These are phyloP conservation scores for Drosophila ficusphila DNA, from an alignment of 1,140 invertebrate species.

Conservation along the genomic window DNA sequence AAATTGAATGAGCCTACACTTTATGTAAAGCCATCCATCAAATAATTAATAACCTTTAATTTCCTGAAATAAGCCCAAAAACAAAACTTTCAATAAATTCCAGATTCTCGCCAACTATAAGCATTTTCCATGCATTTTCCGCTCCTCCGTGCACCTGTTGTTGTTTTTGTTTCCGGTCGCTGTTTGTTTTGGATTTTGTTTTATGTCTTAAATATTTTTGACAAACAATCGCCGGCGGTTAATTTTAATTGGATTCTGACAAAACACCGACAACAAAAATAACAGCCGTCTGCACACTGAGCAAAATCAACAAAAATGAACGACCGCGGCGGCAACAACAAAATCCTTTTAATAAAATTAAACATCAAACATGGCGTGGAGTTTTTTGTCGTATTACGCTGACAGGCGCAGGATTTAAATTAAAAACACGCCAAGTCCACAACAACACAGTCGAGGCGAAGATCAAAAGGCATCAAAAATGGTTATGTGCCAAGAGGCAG, in stretches of 20 bases:
- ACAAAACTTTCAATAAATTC: background rate
- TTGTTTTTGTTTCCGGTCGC: conserved; percentile 5
- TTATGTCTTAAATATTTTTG: conserved; percentile 69
- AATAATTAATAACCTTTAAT: background rate
- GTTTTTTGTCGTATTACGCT: conserved; percentile 81
- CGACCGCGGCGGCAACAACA: conserved; percentile 30
- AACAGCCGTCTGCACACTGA: conserved; percentile 16
- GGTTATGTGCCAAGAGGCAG: conserved; percentile 41
- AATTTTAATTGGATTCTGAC: conserved; percentile 82
- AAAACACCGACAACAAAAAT: conserved; percentile 42
- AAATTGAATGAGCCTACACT: too few relatives aligned
- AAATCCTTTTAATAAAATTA: conserved; percentile 83
- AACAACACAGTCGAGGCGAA: conserved; percentile 57
- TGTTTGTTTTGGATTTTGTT: conserved; percentile 37
- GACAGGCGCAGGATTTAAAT: conserved; percentile 79
- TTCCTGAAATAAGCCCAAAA: background rate
- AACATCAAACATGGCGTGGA: conserved; percentile 79
- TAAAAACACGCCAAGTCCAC: conserved; percentile 81
- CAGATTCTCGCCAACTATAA: background rate
- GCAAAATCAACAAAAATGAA: conserved; percentile 52
- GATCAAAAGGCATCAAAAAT: conserved; percentile 82
- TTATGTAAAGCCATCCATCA: too few relatives aligned
- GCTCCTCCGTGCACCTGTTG: conserved; percentile 10
- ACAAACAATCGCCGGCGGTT: conserved; percentile 78
- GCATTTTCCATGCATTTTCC: conserved; percentile 1